Evolutionary conservation across 2,888 invertebrate species (phyloP).

Genomic region (Tachina lurida): DNA sequence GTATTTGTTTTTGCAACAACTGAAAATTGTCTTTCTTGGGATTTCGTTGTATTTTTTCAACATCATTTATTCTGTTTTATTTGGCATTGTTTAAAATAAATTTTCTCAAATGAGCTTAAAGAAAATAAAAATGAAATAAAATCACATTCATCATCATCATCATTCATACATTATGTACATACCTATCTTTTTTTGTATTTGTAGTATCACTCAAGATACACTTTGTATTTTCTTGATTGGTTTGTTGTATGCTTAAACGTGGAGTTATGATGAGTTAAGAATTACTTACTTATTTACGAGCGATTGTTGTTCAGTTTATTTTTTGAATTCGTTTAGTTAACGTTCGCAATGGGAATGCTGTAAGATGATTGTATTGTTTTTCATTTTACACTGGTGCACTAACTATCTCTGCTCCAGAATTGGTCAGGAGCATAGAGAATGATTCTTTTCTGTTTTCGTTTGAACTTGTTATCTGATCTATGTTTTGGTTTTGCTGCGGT

Average conservation of each 20-base stretch:
- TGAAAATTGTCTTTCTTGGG: conserved; percentile 35
- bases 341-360: conserved; percentile 2
- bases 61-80: conserved; percentile 35
- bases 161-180: background rate
- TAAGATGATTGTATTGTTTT: background rate
- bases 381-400: background rate
- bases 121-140: conserved; percentile 27
- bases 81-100: conserved; percentile 58
- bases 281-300: background rate
- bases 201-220: conserved; percentile 22
- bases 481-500: background rate
- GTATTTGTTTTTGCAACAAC: conserved; percentile 5
- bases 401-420: background rate
- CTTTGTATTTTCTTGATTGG: conserved; percentile 23
- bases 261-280: conserved; percentile 19
- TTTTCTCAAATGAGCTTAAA: conserved; percentile 54
- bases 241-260: conserved; percentile 13
- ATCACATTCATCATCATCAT: conserved; percentile 35
- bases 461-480: conserved; percentile 12
- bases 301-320: conserved; percentile 1
- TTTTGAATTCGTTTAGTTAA: conserved; percentile 30
- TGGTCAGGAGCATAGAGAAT: conserved; percentile 8
- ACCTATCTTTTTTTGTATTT: background rate
- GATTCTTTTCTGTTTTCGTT: background rate
- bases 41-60: conserved; percentile 23